phyloP scores from a whole-genome alignment of 2,113 vertebrate species.

The Sula dactylatra region DNA sequence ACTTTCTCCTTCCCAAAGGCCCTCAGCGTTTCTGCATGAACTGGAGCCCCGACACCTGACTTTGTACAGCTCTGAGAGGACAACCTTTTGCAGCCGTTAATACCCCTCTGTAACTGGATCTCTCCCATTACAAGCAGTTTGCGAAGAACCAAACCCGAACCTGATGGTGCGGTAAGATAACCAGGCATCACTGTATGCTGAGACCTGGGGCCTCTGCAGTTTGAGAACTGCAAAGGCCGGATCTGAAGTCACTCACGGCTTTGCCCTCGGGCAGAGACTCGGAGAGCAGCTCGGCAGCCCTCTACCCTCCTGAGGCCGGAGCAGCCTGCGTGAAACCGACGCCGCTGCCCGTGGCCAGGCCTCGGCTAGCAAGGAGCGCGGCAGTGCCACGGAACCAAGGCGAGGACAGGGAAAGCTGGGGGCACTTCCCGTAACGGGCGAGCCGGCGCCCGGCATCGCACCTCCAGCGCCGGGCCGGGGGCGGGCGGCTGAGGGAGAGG shows the following conservation, averaged over 20 bases:
- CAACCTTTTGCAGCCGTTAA: background rate
- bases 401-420: accelerated
- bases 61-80: background rate
- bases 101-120: background rate
- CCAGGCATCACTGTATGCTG: accelerated
- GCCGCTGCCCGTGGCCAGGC: background rate
- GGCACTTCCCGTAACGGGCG: accelerated
- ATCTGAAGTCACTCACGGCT: too few relatives aligned
- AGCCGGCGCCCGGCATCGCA: accelerated
- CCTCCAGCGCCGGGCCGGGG: accelerated
- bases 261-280: accelerated
- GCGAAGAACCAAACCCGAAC: accelerated
- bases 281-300: accelerated
- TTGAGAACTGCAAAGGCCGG: accelerated
- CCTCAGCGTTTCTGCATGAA: background rate
- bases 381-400: accelerated
- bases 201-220: too few relatives aligned
- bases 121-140: background rate
- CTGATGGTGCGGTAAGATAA: accelerated
- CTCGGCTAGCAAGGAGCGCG: accelerated
- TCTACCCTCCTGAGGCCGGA: accelerated
- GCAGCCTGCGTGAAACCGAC: accelerated
- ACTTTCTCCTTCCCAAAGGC: background rate
- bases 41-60: too few relatives aligned
- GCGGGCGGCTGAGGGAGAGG: accelerated